phyloP scores from a whole-genome alignment of 2,113 vertebrate genomes.

The Psettodes erumei region DNA sequence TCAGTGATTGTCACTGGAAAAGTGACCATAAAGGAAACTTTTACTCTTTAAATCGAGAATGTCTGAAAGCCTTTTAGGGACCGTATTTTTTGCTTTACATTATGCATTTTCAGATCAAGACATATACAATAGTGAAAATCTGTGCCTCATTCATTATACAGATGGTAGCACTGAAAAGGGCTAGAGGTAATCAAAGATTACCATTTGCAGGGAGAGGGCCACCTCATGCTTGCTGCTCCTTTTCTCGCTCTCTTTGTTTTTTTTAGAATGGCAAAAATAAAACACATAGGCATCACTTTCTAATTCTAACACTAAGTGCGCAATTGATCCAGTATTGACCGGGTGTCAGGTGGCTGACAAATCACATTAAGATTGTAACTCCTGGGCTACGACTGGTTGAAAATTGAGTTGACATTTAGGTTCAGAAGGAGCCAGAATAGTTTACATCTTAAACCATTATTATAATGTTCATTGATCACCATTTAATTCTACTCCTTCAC shows the following conservation, averaged over 20 bases:
- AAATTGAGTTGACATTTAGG: constrained; percentile 16
- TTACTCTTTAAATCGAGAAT: neutral
- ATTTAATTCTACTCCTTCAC: constrained; percentile 27
- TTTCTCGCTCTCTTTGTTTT: neutral
- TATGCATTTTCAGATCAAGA: neutral
- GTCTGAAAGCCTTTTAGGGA: constrained; percentile 3
- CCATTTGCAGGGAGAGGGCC: neutral
- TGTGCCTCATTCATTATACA: neutral
- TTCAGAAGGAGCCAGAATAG: neutral
- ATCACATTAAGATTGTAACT: constrained; percentile 21
- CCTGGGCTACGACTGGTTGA: neutral
- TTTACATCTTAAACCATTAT: neutral
- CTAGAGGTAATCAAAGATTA: neutral
- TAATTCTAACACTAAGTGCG: constrained; percentile 9
- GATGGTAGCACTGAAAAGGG: constrained; percentile 4
- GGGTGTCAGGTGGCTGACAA: constrained; percentile 22
- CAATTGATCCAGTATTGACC: constrained; percentile 52
- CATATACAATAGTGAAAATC: neutral
- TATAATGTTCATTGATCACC: constrained; percentile 17
- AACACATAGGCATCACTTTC: constrained; percentile 29
- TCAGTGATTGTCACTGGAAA: neutral
- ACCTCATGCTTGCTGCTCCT: neutral
- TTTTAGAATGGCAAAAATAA: constrained; percentile 5
- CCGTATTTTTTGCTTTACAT: neutral
- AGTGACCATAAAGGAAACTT: neutral